phyloP scores from a whole-genome alignment of 1,140 invertebrate species.

The Drosophila rufa region DNA sequence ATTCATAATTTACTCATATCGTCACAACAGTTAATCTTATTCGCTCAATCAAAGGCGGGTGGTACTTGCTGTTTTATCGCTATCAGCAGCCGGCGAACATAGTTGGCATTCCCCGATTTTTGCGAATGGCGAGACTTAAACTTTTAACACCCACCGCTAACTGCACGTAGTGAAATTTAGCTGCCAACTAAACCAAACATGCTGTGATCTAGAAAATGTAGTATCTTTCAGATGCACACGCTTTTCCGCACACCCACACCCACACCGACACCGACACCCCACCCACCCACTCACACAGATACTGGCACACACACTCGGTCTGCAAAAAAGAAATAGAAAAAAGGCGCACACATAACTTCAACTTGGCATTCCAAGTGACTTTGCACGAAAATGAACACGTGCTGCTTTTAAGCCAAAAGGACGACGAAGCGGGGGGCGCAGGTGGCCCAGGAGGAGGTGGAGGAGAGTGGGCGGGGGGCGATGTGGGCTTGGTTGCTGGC shows the following conservation, averaged over 20 bases:
- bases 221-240: conserved; percentile 60
- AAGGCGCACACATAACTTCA: conserved; percentile 50
- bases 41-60: conserved; percentile 24
- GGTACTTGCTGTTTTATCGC: conserved; percentile 19
- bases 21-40: conserved; percentile 27
- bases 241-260: conserved; percentile 41
- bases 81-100: conserved; percentile 55
- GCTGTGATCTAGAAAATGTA: conserved; percentile 52
- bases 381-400: conserved; percentile 78
- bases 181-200: conserved; percentile 62
- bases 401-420: conserved; percentile 58
- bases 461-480: background rate
- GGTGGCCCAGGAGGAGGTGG: conserved; percentile 12
- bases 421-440: conserved; percentile 4
- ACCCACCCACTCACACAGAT: background rate
- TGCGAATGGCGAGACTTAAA: conserved; percentile 4
- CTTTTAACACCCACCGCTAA: conserved; percentile 38
- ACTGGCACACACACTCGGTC: background rate
- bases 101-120: conserved; percentile 26
- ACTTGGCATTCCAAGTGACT: conserved; percentile 66
- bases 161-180: conserved; percentile 70
- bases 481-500: conserved; percentile 45
- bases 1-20: conserved; percentile 34
- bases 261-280: background rate
- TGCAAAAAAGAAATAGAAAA: conserved; percentile 13